Evolutionary conservation across 2,888 invertebrate species (phyloP), one percentile per base, ranked within the genome.

Genomic region (Eumerus sabulonum): DNA sequence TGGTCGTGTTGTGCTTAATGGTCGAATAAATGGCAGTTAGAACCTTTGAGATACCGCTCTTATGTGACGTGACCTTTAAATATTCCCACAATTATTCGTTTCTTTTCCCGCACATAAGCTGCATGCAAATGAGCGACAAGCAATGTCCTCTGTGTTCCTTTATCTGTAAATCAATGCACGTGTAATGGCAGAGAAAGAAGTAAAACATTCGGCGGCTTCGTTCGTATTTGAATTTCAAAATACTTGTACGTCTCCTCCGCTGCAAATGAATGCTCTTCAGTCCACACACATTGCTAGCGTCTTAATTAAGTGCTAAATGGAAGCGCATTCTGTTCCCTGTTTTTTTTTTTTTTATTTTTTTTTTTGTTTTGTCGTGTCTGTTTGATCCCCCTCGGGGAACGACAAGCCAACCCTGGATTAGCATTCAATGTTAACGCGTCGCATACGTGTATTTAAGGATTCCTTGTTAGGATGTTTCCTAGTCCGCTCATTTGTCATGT

Each of bases 281-380:
- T 53, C 60, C 53, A 62, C 62, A 68, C 68, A 62, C 53, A 48
- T 40, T 68, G 19, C 66, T 59, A 57, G 47, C 42, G 59, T 42
- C 66, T 67, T 73, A 73, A 73, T 73, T 73, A 67, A 67, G 73
- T 73, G 73, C 73, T 73, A 73, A 73, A 66, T 73, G 66, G 66
- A 54, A 51, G 38, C 9, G 40, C 60, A 45, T 47, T 47, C 44
- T 38, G 45, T 36, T 50, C 18, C 17, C 38, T 14, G 2, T 56
- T 19, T 40, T 62, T 40, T 40, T 36, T 9, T 56, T 13, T 14
- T 48, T 35, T 27, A 35, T 57, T 40, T 36, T 19, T 19, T 50
- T 27, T 14, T 36, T 40, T 12, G 35, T 53, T n/a, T n/a, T n/a
- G n/a, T n/a, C n/a, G n/a, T n/a, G n/a, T n/a, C n/a, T n/a, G n/a